Base-by-base conservation (phyloP, 2,113 vertebrate species). In the Sturnus vulgaris region DNA sequence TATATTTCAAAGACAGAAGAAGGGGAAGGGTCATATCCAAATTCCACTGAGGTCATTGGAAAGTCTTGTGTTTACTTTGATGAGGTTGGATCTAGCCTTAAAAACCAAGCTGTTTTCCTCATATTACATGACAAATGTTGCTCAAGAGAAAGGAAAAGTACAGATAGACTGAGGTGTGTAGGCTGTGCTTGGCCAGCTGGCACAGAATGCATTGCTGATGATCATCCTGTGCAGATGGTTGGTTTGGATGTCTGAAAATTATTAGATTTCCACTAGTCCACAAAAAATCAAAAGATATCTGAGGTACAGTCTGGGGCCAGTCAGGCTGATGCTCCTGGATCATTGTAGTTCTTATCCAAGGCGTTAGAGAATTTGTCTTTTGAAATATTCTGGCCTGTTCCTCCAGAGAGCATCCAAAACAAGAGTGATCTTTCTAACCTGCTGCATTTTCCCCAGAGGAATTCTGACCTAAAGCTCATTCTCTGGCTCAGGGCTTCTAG, bases 31-130 rank as follows among this genome's bases (percentile, higher is more conserved):
- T 46, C 14, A 6, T 61, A 65, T 87, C 87, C 79, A 92, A 78
- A 77, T 94, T 90, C 82, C 28, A 0, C 47, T 95, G 75, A 96
- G 53, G 79, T 95, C 56, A 94, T 40, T 94, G 92, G 86, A 94
- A 92, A 92, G 17, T 83, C 37, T 82, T 66, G 14, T 70, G 60
- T 90, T 96, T 94, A 50, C 71, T 95, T 91, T 52, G 76, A 93
- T 90, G 90, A 82, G 44, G 12, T 52, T 95, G 77, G 83, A 93
- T 70, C 27, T 50, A 47, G 15, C 25, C 31, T 86, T 70, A 71
- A 93, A 95, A 83, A 15, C 1, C 27, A 68, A 79, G 33, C 82
- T 86, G 85, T 13, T 89, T 95, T 96, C 50, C 71, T 93, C 87
- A 53, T 95, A 90, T 60, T 77, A 17, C 21, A 66, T 86, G 78